These are phyloP conservation scores for Saccostrea echinata DNA, from an alignment of 1,140 invertebrate genomes.

Conservation along the genomic window DNA sequence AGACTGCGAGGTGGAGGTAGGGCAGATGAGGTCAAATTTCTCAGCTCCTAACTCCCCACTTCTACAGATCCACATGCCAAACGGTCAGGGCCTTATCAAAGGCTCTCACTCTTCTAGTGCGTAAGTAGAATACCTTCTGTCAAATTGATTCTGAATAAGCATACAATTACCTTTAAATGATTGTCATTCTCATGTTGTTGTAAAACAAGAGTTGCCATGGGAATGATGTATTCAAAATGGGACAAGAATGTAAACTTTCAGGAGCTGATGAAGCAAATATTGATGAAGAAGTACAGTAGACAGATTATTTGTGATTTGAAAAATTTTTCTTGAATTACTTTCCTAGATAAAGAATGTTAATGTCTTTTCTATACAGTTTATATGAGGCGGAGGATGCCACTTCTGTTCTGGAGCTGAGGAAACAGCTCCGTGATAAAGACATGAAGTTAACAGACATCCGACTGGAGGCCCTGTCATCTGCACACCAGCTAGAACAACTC, in stretches of 20 bases:
- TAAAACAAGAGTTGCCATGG: neutral
- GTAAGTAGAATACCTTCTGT: constrained; percentile 75
- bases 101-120: constrained; percentile 81
- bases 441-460: constrained; percentile 97
- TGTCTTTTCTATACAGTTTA: constrained; percentile 61
- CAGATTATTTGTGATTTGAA: neutral
- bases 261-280: neutral
- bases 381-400: constrained; percentile 75
- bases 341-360: neutral
- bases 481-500: constrained; percentile 96
- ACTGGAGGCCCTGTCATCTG: constrained; percentile 96
- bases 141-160: neutral
- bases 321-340: neutral
- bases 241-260: neutral
- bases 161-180: neutral
- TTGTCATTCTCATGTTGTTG: neutral
- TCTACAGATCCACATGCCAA: constrained; percentile 73
- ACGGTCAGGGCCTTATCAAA: constrained; percentile 76
- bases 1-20: constrained; percentile 82
- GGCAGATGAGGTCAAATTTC: constrained; percentile 77
- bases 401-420: constrained; percentile 91
- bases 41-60: constrained; percentile 81
- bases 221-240: neutral
- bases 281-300: neutral
- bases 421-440: constrained; percentile 96